Base-by-base conservation (phyloP, 2,888 invertebrate species). In the Dicycla oo region DNA sequence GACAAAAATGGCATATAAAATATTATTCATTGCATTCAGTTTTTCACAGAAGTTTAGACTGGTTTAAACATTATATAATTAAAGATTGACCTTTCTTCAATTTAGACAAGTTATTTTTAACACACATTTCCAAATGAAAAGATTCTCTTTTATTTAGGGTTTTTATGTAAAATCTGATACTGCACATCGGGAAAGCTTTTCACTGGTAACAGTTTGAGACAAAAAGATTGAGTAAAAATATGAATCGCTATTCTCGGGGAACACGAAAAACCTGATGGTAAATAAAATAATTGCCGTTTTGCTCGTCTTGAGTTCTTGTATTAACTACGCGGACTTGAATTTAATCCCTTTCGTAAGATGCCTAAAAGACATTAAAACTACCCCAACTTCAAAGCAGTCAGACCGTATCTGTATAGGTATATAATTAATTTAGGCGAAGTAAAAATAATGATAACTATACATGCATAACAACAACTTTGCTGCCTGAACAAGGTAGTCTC, bases 311-410 rank as follows among this genome's bases (percentile, higher is more conserved):
- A 62, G 15, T n/a, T 73, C 4, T 43, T 56, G 6, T 15, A 15
- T 49, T 56, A 56, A 56, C 18, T 60, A 60, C 30, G 40, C 15
- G 20, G 23, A 43, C 49, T 63, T 57, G 5, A 30, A 49, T 63
- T 56, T 49, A 20, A 56, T 62, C 18, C 10, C 23, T 34, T 13
- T 62, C 8, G 23, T 56, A 34, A 26, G 5, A 34, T 56, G 47
- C 40, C 62, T 23, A 71, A 57, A 57, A 73, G 3, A 43, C 40
- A 26, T 58, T 58, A 45, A 23, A 63, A 47, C 69, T 43, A 11
- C 13, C 10, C 26, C 18, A 23, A 20, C 15, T 23, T 30, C 20
- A 18, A 30, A 56, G 15, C 13, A 45, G 34, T 53, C 30, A 40
- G 15, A 53, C n/a, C n/a, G n/a, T 45, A 51, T 43, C 15, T 54